phyloP scores from a whole-genome alignment of 2,113 vertebrate genomes.

The Pituophis catenifer region DNA sequence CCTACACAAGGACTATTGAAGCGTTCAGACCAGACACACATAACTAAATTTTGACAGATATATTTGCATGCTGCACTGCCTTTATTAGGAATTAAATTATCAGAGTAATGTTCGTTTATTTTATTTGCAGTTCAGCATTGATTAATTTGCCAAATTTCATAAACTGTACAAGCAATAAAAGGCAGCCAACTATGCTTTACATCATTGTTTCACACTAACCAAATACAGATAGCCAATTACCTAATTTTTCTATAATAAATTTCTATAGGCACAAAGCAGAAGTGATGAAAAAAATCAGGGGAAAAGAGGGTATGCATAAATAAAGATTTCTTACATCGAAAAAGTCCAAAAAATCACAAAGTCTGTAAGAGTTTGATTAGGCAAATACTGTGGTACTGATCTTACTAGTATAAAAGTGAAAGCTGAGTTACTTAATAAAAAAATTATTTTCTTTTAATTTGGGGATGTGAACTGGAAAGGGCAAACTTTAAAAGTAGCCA shows the following conservation, averaged over 20 bases:
- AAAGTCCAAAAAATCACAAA: conserved; percentile 72
- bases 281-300: conserved; percentile 54
- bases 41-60: background rate
- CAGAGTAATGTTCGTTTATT: conserved; percentile 62
- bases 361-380: conserved; percentile 74
- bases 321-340: conserved; percentile 77
- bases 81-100: conserved; percentile 43
- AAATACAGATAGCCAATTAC: conserved; percentile 65
- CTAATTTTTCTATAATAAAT: conserved; percentile 69
- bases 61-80: background rate
- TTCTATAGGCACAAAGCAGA: conserved; percentile 72
- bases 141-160: conserved; percentile 61
- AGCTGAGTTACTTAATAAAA: conserved; percentile 76
- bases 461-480: conserved; percentile 58
- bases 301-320: conserved; percentile 71
- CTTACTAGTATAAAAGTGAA: conserved; percentile 81
- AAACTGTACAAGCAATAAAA: conserved; percentile 74
- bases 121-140: conserved; percentile 71
- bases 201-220: conserved; percentile 74
- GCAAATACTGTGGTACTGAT: conserved; percentile 79
- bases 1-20: background rate
- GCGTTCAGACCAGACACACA: background rate
- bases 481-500: conserved; percentile 81
- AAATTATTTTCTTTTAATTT: conserved; percentile 66
- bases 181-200: conserved; percentile 71